Base-by-base conservation (phyloP, 2,113 vertebrate genomes). In the Accipiter cooperii region DNA sequence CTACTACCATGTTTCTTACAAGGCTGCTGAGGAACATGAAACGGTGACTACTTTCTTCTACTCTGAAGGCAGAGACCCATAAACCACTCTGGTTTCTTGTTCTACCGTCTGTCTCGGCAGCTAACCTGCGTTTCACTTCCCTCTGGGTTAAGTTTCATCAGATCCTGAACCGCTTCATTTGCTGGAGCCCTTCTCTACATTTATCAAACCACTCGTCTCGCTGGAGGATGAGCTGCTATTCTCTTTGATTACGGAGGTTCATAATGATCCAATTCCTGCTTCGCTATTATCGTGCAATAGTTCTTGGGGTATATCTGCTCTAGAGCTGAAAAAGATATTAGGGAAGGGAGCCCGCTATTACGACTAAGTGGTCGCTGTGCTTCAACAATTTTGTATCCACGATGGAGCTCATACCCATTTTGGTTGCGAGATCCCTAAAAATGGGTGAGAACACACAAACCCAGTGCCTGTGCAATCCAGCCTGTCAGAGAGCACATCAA, bases 161-260 rank as follows among this genome's bases (percentile, higher is more conserved):
- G 33, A 34, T 52, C 54, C 77, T 8, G 36, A 83, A 34, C 34
- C 2, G 3, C 60, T 83, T 57, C 80, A 29, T 61, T 60, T 60
- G 75, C 69, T n/a, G 68, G 20, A 84, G 61, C 9, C 0, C 15
- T 58, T 80, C 54, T 55, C 4, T 10, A 12, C 38, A 8, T 55
- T 60, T 49, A 65, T 79, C 65, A 61, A 68, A 28, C 13, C 0
- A 0, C 54, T 63, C 0, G 0, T 22, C n/a, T 38, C 1, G 15
- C 47, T 49, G 86, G 29, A 73, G 86, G 89, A 54, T 5, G 63
- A 80, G 84, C 60, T 89, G 74, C 47, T 0, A 0, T 64, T 60
- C 46, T 31, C 86, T 66, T 77, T 40, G 36, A 75, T 79, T 57
- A 42, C 4, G 3, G 38, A 28, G 8, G 31, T 57, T 79, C 69